Evolutionary conservation across 2,113 vertebrate species (phyloP).

Genomic region (Dipodomys ordii): DNA sequence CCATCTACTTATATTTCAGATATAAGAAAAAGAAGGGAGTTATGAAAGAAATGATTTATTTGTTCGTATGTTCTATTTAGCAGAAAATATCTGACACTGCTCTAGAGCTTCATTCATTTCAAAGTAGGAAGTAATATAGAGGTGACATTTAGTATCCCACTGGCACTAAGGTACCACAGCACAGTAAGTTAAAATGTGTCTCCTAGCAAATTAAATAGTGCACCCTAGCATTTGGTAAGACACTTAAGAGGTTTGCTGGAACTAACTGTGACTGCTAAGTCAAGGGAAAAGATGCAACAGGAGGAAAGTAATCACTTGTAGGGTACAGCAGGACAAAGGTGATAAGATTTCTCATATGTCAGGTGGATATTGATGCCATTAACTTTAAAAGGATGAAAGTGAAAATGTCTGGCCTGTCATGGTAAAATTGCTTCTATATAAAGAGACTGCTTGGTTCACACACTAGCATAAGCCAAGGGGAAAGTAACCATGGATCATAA

Average conservation of each 20-base stretch:
- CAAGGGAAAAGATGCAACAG: background rate
- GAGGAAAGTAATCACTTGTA: background rate
- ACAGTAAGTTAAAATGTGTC: background rate
- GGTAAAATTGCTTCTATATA: background rate
- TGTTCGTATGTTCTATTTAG: background rate
- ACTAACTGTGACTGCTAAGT: background rate
- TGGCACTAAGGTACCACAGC: background rate
- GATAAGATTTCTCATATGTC: background rate
- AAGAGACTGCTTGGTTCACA: background rate
- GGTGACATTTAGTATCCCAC: background rate
- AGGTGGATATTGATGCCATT: background rate
- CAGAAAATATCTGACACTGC: background rate
- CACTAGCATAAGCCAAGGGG: background rate
- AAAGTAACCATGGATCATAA: background rate
- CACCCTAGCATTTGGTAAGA: background rate
- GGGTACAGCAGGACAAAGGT: background rate
- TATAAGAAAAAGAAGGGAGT: background rate
- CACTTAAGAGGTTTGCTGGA: background rate
- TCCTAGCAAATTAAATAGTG: background rate
- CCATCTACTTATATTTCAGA: background rate
- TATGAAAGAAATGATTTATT: background rate
- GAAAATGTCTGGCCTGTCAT: background rate
- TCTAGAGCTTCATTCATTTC: background rate
- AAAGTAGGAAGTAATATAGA: background rate
- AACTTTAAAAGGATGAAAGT: background rate